Evolutionary conservation across 2,113 vertebrate genomes (phyloP).

Genomic region (Morone saxatilis): DNA sequence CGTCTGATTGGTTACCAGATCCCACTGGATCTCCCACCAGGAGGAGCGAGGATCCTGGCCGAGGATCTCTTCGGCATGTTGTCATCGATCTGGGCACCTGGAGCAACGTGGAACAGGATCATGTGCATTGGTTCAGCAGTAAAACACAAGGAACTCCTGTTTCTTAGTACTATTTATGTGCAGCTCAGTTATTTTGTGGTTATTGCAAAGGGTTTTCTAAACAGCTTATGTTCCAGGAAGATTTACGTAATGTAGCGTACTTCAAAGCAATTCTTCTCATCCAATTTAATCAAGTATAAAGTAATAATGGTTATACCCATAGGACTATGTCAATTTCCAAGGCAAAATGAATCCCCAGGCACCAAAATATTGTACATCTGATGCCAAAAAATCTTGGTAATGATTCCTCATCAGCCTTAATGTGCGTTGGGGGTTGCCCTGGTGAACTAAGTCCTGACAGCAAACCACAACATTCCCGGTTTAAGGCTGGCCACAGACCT

Average conservation of each 20-base stretch:
- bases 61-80: conserved; percentile 95
- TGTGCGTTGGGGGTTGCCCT: too few species aligned
- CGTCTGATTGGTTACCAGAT: conserved; percentile 88
- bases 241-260: conserved; percentile 13
- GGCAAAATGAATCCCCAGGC: background rate
- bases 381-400: background rate
- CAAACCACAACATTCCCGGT: too few species aligned
- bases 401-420: background rate
- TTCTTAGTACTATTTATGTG: background rate
- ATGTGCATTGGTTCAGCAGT: background rate
- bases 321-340: background rate
- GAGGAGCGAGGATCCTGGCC: conserved; percentile 94
- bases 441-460: too few species aligned
- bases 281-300: background rate
- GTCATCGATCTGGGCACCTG: conserved; percentile 96
- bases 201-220: background rate
- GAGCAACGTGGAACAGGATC: background rate
- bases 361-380: background rate
- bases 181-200: conserved; percentile 25
- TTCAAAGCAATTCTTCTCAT: conserved; percentile 18
- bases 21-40: conserved; percentile 94
- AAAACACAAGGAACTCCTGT: conserved; percentile 51
- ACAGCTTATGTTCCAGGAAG: conserved; percentile 8
- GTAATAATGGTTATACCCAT: background rate
- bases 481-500: too few species aligned